Evolutionary conservation across 2,888 invertebrate species (phyloP).

Genomic region (Oegoconia quadripuncta): DNA sequence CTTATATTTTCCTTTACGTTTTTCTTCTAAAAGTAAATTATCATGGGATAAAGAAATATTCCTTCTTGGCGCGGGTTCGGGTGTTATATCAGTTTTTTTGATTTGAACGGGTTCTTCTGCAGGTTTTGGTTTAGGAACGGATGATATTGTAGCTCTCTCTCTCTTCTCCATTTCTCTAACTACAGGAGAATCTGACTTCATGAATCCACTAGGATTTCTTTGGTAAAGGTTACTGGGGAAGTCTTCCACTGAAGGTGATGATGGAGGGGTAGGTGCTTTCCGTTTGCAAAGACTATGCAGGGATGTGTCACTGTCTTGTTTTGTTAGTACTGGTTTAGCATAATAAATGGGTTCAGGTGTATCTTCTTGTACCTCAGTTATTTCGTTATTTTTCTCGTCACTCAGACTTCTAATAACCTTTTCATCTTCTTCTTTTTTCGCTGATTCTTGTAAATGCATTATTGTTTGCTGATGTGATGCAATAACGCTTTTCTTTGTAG

Average conservation of each 20-base stretch:
- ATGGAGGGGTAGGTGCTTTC: slow-evolving; percentile 88
- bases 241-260: slow-evolving; percentile 70
- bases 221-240: slow-evolving; percentile 76
- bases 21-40: slow-evolving; percentile 80
- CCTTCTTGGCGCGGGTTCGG: slow-evolving; percentile 84
- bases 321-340: slow-evolving; percentile 71
- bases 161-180: slow-evolving; percentile 87
- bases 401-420: slow-evolving; percentile 38
- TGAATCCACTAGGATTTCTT: slow-evolving; percentile 74
- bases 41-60: slow-evolving; percentile 88
- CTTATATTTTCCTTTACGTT: slow-evolving; percentile 84
- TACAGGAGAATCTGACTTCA: slow-evolving; percentile 83
- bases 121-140: slow-evolving; percentile 44
- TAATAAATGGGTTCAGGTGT: slow-evolving; percentile 64
- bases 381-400: slow-evolving; percentile 63
- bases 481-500: slow-evolving; percentile 54
- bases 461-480: slow-evolving; percentile 69
- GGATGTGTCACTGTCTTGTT: slow-evolving; percentile 79
- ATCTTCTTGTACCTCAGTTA: slow-evolving; percentile 54
- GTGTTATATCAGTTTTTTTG: slow-evolving; percentile 55
- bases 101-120: slow-evolving; percentile 51
- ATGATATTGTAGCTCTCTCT: slow-evolving; percentile 77
- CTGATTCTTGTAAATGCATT: slow-evolving; percentile 72
- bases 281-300: slow-evolving; percentile 82
- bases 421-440: slow-evolving; percentile 55